A percentile compares a stretch with the other conserved stretches of the same genome.
Evolutionary conservation across 2,113 vertebrate species (phyloP).

Genomic region (Grus americana): DNA sequence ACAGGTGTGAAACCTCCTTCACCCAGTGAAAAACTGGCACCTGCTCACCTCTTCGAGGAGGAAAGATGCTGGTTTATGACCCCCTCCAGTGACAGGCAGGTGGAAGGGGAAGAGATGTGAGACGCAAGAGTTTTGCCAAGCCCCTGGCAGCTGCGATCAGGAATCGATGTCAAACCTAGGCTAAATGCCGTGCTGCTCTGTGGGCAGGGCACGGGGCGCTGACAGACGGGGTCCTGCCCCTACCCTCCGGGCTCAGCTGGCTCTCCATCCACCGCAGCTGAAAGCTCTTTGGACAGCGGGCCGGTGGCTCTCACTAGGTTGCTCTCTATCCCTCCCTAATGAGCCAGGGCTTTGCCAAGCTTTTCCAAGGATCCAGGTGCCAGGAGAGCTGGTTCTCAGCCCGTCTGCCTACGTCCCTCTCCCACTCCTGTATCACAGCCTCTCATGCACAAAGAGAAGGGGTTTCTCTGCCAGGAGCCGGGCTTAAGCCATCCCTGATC

Average conservation of each 20-base stretch:
- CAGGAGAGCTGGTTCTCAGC: background rate
- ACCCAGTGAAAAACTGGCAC: background rate
- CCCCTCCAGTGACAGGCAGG: background rate
- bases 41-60: background rate
- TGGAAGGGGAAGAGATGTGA: background rate
- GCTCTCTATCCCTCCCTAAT: background rate
- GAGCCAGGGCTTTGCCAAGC: background rate
- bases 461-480: background rate
- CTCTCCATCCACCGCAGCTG: background rate
- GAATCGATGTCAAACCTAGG: background rate
- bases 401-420: background rate
- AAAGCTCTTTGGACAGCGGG: background rate
- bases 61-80: background rate
- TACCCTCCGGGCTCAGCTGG: rapidly evolving
- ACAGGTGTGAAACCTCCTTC: background rate
- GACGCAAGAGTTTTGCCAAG: background rate
- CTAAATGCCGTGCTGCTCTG: background rate
- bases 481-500: background rate
- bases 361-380: background rate
- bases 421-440: rapidly evolving
- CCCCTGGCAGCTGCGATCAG: background rate
- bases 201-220: background rate
- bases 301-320: background rate
- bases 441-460: background rate
- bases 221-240: background rate